Evolutionary conservation across 92 coral and sea anemone genomes (phyloP).

Genomic region (Paramuricea clavata): DNA sequence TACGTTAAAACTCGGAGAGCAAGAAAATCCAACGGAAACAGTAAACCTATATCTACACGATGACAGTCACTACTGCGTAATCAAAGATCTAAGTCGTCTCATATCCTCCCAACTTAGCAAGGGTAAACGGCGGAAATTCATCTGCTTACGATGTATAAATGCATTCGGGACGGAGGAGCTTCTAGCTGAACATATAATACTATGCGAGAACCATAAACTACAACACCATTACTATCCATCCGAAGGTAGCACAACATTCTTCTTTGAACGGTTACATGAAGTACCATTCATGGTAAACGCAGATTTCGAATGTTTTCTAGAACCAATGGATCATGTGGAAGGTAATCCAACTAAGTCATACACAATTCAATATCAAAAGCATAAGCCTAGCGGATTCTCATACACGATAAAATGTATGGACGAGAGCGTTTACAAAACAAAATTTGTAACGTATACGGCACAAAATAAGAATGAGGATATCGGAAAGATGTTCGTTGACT

Average conservation of each 20-base stretch:
- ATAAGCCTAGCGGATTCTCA: constrained; percentile 58
- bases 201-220: not conserved
- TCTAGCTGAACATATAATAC: not conserved
- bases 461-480: constrained; percentile 30
- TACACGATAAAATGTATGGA: constrained; percentile 59
- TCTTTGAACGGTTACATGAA: constrained; percentile 43
- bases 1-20: too few species aligned
- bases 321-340: constrained; percentile 1
- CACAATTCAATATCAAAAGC: constrained; percentile 65
- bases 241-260: not conserved
- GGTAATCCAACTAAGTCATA: constrained; percentile 54
- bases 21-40: not conserved
- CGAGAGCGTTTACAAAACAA: constrained; percentile 24
- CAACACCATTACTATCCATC: not conserved
- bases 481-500: constrained; percentile 49
- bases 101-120: not conserved
- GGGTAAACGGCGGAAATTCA: not conserved
- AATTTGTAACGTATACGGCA: constrained; percentile 32
- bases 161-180: not conserved
- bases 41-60: not conserved
- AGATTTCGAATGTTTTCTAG: constrained; percentile 69
- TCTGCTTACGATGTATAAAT: not conserved
- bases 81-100: not conserved
- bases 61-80: not conserved
- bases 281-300: constrained; percentile 72